Base-by-base conservation (phyloP, 2,113 vertebrate genomes). In the Brachyistius frenatus region DNA sequence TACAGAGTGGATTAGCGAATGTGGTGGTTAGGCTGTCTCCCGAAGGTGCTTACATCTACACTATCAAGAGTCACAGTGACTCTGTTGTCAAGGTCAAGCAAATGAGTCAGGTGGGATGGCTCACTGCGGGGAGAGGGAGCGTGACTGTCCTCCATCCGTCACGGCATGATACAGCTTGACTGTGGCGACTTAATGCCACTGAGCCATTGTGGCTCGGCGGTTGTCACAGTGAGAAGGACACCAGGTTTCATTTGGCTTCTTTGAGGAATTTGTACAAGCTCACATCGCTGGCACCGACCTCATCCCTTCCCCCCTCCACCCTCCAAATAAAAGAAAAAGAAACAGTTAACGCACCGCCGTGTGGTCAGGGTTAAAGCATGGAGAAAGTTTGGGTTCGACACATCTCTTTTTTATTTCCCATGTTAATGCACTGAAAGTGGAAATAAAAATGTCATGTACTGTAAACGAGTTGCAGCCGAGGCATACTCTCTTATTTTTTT, bases 41-140 rank as follows among this genome's bases (percentile, higher is more conserved):
- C 30, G 65, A 87, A 76, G 90, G 81, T 69, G 77, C 86, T 84
- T 83, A 76, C 74, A 80, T 86, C 78, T 80, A 91, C 86, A 80
- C 72, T 41, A 46, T 61, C 77, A 63, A 23, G 81, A 89, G 81
- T 83, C 89, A 88, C 76, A 36, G 70, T 70, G 83, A 88, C 88
- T 86, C 77, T 52, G n/a, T 80, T 76, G 82, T 79, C 89, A 90
- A 93, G 90, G 92, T 93, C 91, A 90, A 82, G 84, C 81, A 85
- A 93, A 89, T 92, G 87, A 91, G 88, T 90, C 88, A 89, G 90
- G 86, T 88, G 87, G 85, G 86, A 86, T 50, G 73, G 79, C 88
- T 88, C 81, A 74, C 81, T 75, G 88, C 75, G 31, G 78, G 58
- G 77, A 73, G 78, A 78, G 61, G 30, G 41, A 70, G 49, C 9